Evolutionary conservation across 2,113 vertebrate species (phyloP), one percentile per base, ranked within the genome.

Genomic region (Chloroceryle aenea): DNA sequence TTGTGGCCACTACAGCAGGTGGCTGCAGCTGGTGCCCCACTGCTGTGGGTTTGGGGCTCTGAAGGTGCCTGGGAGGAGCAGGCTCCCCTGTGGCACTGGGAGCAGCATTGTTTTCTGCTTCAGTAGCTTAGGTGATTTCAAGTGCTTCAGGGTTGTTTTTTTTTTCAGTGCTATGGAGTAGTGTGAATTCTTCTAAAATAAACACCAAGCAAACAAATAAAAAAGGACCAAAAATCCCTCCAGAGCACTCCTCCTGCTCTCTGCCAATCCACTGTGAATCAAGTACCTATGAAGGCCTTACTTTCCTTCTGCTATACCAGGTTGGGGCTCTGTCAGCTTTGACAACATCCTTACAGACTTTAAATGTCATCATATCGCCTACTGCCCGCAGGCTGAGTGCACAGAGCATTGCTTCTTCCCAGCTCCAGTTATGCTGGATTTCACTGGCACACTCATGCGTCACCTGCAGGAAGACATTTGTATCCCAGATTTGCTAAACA

Each of bases 371-470:
- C 40, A 6, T 42, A 25, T 25, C 42, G 73, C 47, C 66, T 62
- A n/a, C 61, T 5, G 5, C 15, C 38, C 7, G 1, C 69, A 53
- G 63, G 36, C 23, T 87, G 45, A 4, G 8, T 1, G 0, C 25
- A 47, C 47, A 64, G 15, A 68, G 17, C 21, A 16, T 42, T n/a
- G n/a, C 36, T 66, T 73, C 62, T 68, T 82, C 53, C 71, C 66
- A 52, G n/a, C n/a, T 68, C 48, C 13, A 34, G 30, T 62, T n/a
- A 58, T 40, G 45, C 22, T 50, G 45, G 25, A 40, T 89, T 84
- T 87, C 56, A 74, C 50, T 26, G 38, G 38, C 34, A 36, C 14
- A 36, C 23, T 74, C 9, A 11, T 1, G 1, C 0, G 0, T 95
- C 4, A 3, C 40, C 61, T 52, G 53, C 61, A 36, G 64, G 56